Evolutionary conservation across 1,140 invertebrate genomes (phyloP).

Genomic region (Coenobita brevimanus): DNA sequence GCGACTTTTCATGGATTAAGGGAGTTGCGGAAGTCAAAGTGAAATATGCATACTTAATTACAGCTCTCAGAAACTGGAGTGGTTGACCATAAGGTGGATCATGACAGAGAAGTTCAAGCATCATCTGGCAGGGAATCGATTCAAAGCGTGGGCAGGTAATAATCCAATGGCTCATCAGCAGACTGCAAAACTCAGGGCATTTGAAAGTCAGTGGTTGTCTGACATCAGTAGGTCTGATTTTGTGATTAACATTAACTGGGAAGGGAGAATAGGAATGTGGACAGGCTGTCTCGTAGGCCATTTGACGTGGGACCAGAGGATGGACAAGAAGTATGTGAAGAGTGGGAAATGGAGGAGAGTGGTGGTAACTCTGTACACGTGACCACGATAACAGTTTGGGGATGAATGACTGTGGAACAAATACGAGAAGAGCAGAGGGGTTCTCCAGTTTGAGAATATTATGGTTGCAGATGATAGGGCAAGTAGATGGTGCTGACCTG

Average conservation of each 20-base stretch:
- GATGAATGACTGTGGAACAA: no score
- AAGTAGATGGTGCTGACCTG: no score
- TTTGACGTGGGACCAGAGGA: background rate
- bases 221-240: no score
- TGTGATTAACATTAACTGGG: background rate
- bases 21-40: background rate
- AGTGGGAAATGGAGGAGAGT: background rate
- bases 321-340: background rate
- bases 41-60: constrained; percentile 31
- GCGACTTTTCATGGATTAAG: constrained; percentile 30
- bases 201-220: no score
- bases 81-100: background rate
- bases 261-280: background rate
- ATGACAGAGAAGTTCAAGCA: background rate
- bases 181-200: background rate
- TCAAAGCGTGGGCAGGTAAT: background rate
- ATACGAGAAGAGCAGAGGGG: no score
- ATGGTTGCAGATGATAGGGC: no score
- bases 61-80: no score
- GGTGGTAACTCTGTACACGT: no score
- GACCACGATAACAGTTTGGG: no score
- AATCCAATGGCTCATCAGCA: background rate
- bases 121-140: background rate
- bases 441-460: no score
- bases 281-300: background rate